Percentiles rank a stretch among this genome's conserved stretches.
These are phyloP conservation scores for Mesaphorura yosii DNA, from an alignment of 1,140 invertebrate species.

Conservation along the genomic window DNA sequence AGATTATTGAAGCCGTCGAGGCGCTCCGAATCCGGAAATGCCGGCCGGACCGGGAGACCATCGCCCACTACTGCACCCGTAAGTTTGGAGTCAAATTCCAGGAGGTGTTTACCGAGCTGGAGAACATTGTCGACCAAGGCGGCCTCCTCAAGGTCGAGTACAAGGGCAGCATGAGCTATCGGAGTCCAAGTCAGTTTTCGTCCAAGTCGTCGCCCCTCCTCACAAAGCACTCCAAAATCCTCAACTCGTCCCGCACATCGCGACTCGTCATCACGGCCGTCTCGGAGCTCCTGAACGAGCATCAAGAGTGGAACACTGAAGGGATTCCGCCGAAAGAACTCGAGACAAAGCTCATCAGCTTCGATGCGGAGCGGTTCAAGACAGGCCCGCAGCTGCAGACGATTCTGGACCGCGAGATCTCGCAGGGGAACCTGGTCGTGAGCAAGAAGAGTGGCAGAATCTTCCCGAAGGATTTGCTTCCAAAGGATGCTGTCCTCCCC, in stretches of 20 bases:
- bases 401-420: conserved; percentile 52
- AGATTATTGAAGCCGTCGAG: conserved; percentile 66
- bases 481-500: neutral
- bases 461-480: conserved; percentile 25
- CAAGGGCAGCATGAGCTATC: conserved; percentile 69
- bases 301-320: conserved; percentile 56
- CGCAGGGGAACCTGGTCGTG: conserved; percentile 46
- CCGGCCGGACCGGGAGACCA: conserved; percentile 62
- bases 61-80: conserved; percentile 1
- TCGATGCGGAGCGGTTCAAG: conserved; percentile 49
- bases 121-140: conserved; percentile 59
- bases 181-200: conserved; percentile 52
- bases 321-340: conserved; percentile 54
- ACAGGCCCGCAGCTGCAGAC: conserved; percentile 48
- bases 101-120: conserved; percentile 60
- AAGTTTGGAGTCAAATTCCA: conserved; percentile 38
- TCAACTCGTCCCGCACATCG: conserved; percentile 36
- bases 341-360: conserved; percentile 48
- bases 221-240: conserved; percentile 38
- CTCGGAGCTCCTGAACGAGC: conserved; percentile 52
- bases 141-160: conserved; percentile 73
- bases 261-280: conserved; percentile 51
- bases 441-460: conserved; percentile 10
- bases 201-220: conserved; percentile 29
- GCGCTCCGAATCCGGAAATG: conserved; percentile 67